Base-by-base conservation (phyloP, 2,113 vertebrate genomes). In the Turnix velox region DNA sequence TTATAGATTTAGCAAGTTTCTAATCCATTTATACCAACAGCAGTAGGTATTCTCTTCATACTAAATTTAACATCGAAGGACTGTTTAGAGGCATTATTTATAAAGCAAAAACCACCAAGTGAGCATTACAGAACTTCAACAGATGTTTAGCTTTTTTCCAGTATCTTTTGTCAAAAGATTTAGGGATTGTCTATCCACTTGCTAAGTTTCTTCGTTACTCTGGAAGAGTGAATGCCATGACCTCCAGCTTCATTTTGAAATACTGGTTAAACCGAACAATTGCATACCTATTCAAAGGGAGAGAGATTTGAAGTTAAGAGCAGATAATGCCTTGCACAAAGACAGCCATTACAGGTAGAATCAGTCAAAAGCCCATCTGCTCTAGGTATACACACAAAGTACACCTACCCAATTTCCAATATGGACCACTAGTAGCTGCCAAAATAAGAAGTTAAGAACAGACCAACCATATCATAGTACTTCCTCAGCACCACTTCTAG, bases 211-310 rank as follows among this genome's bases (percentile, higher is more conserved):
- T 55, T 96, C 67, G 74, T 97, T 99, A 99, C 97, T 99, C 98
- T 4, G 99, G 99, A 95, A 99, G 96, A 96, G 97, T 98, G 89
- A 99, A 96, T 0, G 95, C 96, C 65, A 97, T 97, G 49, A 98
- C 98, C 84, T 99, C 98, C 27, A 98, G 97, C 95, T 99, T 99
- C 99, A 99, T 99, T 97, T 99, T 99, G 97, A 99, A 99, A 96
- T 99, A 99, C 89, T 99, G 99, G 97, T 97, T 98, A 95, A 99
- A 99, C 82, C 99, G 98, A 89, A 99, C 98, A 94, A 99, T 96
- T 69, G 99, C 99, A 69, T 99, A 99, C 97, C 99, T 99, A 87
- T 49, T 22, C 42, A 96, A 67, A 88, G 54, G 87, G 87, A 58
- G 59, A 90, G 19, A 96, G 28, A 84, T 42, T 45, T 67, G 4